Evolutionary conservation across 2,797 vertebrate genomes (phyloP).

Genomic region (Mormyrus hasselquistii): DNA sequence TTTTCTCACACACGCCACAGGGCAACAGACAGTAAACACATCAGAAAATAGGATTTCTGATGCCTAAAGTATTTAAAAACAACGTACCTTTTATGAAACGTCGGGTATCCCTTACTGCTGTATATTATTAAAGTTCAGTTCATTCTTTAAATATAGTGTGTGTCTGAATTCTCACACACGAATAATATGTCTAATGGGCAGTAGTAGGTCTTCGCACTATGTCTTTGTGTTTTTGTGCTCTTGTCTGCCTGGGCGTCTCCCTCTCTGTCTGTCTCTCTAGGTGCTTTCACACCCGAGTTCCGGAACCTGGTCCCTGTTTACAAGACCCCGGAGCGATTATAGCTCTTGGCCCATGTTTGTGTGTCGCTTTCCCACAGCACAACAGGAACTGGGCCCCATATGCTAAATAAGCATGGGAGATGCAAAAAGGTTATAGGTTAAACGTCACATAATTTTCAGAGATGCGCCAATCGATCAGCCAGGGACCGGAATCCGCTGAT

Average conservation of each 20-base stretch:
- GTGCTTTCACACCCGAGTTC: neutral
- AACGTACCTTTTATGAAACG: neutral
- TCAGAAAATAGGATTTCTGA: neutral
- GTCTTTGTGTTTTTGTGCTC: neutral
- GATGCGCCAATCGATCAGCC: neutral
- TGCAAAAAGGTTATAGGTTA: neutral
- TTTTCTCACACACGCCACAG: neutral
- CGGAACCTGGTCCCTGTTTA: neutral
- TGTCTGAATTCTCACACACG: neutral
- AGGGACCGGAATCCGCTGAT: neutral
- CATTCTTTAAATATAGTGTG: neutral
- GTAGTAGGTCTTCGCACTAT: neutral
- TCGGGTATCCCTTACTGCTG: neutral
- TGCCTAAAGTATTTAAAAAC: neutral
- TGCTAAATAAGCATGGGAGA: neutral
- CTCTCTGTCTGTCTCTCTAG: neutral
- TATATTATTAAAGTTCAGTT: neutral
- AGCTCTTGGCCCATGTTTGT: neutral
- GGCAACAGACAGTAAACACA: neutral
- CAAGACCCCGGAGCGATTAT: neutral
- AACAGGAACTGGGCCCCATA: neutral
- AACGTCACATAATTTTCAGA: neutral
- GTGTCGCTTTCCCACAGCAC: neutral
- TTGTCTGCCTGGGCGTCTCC: neutral
- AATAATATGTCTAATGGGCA: neutral